A percentile compares a stretch with the other conserved stretches of the same genome.
Conservation (phyloP, 2,113 vertebrate species). For the Microcebus tavaratra region DNA sequence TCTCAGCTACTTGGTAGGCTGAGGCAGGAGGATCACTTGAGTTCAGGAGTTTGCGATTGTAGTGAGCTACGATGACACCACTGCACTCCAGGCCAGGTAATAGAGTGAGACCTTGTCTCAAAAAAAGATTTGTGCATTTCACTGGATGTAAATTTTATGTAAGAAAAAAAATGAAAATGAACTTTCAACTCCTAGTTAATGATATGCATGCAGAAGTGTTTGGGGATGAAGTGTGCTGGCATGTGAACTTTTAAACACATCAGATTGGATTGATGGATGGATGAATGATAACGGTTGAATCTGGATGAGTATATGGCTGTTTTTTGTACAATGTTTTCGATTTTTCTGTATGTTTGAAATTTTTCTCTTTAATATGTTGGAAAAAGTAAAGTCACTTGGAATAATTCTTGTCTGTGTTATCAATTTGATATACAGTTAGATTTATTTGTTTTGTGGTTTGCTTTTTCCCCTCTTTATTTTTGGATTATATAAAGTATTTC, state of each 20-base stretch:
- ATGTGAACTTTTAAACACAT: conserved; percentile 3
- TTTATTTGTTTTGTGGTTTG: conserved; percentile 27
- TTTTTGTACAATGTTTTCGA: background rate
- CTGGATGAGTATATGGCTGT: background rate
- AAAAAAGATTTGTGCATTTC: conserved; percentile 1
- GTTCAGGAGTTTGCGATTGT: too few species aligned
- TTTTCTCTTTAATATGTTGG: conserved; percentile 17
- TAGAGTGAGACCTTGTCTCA: too few species aligned
- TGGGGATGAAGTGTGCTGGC: background rate
- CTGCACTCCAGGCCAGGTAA: too few species aligned
- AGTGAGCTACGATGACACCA: too few species aligned
- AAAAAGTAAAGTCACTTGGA: conserved; percentile 5
- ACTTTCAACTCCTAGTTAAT: conserved; percentile 29
- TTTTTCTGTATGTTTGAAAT: conserved; percentile 31
- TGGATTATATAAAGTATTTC: background rate
- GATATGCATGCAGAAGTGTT: background rate
- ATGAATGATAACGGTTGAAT: background rate
- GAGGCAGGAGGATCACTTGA: too few species aligned
- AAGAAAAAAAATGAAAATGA: background rate
- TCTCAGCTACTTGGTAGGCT: too few species aligned
- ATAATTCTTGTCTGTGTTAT: conserved; percentile 12
- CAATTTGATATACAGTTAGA: background rate
- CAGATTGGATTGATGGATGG: background rate
- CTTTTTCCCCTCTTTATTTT: conserved; percentile 9
- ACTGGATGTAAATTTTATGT: conserved; percentile 9